Evolutionary conservation across 2,888 invertebrate genomes (phyloP).

Genomic region (Halictus ligatus): DNA sequence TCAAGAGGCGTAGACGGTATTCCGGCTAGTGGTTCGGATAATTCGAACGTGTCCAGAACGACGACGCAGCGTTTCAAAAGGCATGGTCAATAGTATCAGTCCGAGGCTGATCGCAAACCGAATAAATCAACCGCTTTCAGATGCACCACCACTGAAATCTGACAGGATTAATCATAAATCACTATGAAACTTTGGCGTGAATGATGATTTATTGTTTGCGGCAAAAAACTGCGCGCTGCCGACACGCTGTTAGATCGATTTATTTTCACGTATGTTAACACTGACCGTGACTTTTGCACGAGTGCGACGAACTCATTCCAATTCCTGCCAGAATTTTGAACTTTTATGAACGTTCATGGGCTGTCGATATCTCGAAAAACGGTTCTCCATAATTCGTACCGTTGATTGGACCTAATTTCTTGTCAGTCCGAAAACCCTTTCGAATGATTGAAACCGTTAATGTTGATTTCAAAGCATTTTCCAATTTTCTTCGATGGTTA

Average conservation of each 20-base stretch:
- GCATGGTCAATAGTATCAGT: constrained; percentile 1
- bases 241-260: background rate
- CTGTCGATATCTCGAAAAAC: background rate
- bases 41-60: constrained; percentile 51
- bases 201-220: constrained; percentile 28
- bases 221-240: background rate
- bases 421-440: no score
- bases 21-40: constrained; percentile 48
- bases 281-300: background rate
- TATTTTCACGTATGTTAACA: background rate
- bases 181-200: constrained; percentile 34
- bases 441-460: no score
- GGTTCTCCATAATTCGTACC: no score
- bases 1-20: constrained; percentile 61
- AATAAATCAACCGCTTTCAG: constrained; percentile 55
- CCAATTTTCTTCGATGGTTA: no score
- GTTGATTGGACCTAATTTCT: no score
- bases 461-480: no score
- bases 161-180: constrained; percentile 45
- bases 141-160: constrained; percentile 32
- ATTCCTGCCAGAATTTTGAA: background rate
- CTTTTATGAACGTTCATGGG: background rate
- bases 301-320: background rate
- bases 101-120: background rate
- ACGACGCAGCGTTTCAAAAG: constrained; percentile 34